phyloP scores from a whole-genome alignment of 2,113 vertebrate genomes.

The Vidua chalybeata region DNA sequence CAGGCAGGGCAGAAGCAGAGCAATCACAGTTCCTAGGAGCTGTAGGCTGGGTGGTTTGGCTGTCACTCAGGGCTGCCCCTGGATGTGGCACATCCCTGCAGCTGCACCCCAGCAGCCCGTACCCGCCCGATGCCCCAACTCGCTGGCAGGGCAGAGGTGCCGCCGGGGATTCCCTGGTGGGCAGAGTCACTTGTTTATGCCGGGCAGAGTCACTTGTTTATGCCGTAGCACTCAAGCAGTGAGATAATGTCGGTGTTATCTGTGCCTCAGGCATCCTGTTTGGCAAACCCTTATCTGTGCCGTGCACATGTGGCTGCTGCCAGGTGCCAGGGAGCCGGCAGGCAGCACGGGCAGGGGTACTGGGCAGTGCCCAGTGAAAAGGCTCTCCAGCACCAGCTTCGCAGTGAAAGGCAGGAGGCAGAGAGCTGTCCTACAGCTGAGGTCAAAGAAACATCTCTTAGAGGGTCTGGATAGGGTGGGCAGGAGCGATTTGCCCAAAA shows the following conservation, averaged over 20 bases:
- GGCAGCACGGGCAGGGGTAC: not conserved
- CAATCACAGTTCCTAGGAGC: not conserved
- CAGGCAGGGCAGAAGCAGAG: not conserved
- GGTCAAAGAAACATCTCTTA: not conserved
- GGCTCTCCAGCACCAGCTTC: not conserved
- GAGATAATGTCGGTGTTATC: not conserved
- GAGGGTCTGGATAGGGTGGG: not conserved
- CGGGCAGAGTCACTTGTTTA: constrained; percentile 10
- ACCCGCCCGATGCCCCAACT: not conserved
- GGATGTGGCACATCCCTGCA: not conserved
- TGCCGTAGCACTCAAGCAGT: not conserved
- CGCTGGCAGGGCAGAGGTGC: not conserved
- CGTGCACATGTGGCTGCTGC: not conserved
- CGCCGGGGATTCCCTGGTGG: not conserved
- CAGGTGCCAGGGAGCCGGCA: not conserved
- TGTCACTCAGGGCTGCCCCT: not conserved
- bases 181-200: not conserved
- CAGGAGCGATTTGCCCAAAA: not conserved
- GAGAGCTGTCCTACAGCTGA: not conserved
- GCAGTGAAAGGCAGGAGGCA: not conserved
- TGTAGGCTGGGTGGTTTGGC: not conserved
- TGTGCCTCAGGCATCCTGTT: constrained; percentile 13
- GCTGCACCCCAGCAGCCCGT: not conserved
- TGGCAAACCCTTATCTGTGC: not conserved
- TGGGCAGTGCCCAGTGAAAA: not conserved